phyloP scores from a whole-genome alignment of 2,113 vertebrate species.

The Polypterus bichir region DNA sequence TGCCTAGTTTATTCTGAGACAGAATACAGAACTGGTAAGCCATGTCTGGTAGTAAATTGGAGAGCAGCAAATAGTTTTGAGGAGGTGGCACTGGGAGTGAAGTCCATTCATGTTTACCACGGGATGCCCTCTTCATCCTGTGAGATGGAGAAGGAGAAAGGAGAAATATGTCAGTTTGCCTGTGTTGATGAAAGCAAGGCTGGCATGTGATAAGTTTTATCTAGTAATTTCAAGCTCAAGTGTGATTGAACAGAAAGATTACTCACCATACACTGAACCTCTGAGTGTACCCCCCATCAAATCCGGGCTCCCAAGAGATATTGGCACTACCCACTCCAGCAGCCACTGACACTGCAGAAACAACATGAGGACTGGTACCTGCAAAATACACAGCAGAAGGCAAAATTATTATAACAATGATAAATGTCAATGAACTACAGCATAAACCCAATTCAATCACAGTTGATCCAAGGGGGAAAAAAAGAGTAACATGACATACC shows the following conservation, averaged over 20 bases:
- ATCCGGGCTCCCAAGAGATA: slow-evolving; percentile 81
- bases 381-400: neutral
- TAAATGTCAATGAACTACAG: neutral
- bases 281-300: slow-evolving; percentile 86
- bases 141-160: neutral
- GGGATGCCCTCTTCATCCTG: slow-evolving; percentile 65
- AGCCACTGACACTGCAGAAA: slow-evolving; percentile 56
- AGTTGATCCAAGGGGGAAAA: too few relatives aligned
- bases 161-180: neutral
- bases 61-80: slow-evolving; percentile 62
- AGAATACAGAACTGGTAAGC: slow-evolving; percentile 89
- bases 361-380: slow-evolving; percentile 87
- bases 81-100: slow-evolving; percentile 68
- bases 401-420: neutral
- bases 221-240: too few relatives aligned
- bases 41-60: slow-evolving; percentile 59
- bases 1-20: slow-evolving; percentile 88
- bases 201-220: too few relatives aligned
- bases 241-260: slow-evolving; percentile 22
- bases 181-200: neutral
- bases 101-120: slow-evolving; percentile 79
- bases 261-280: slow-evolving; percentile 86
- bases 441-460: neutral
- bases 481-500: slow-evolving; percentile 44
- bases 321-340: slow-evolving; percentile 65